phyloP scores from a whole-genome alignment of 2,888 invertebrate genomes.

The Luffia ferchaultella region DNA sequence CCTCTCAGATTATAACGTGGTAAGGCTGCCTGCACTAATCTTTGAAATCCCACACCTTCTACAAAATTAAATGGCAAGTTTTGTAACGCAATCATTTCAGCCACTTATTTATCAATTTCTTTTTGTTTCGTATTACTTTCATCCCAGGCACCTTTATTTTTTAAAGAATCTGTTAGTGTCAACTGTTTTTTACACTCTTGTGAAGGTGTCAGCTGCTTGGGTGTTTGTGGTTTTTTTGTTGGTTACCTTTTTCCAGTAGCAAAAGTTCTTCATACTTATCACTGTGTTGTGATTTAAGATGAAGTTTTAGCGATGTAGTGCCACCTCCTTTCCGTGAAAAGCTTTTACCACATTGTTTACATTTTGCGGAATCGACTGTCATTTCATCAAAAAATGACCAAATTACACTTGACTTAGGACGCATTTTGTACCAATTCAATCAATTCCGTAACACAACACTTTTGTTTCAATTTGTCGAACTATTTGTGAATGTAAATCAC shows the following conservation, averaged over 20 bases:
- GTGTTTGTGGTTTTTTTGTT: not conserved
- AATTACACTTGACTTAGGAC: constrained; percentile 9
- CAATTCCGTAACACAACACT: constrained; percentile 2
- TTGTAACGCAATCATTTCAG: constrained; percentile 11
- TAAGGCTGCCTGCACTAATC: constrained; percentile 11
- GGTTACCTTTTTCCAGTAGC: not conserved
- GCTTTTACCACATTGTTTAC: constrained; percentile 10
- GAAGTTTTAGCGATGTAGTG: constrained; percentile 12
- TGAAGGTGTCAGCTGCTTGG: constrained; percentile 7
- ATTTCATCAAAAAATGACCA: constrained; percentile 7
- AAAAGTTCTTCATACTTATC: constrained; percentile 7
- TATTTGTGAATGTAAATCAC: too few relatives aligned
- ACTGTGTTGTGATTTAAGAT: constrained; percentile 11
- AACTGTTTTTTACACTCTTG: constrained; percentile 9
- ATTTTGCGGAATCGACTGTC: constrained; percentile 10
- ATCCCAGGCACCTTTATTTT: constrained; percentile 9
- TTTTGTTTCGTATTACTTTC: constrained; percentile 10
- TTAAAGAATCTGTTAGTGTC: constrained; percentile 6
- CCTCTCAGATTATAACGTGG: constrained; percentile 5
- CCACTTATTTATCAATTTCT: constrained; percentile 11
- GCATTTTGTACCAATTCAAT: constrained; percentile 2
- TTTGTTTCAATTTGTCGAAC: constrained; percentile 3
- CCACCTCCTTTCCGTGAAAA: constrained; percentile 10
- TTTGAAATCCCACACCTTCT: constrained; percentile 11
- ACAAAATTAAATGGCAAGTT: constrained; percentile 11